Percentiles rank a stretch among this genome's conserved stretches.
Conservation (phyloP, 37 sponge, comb jelly and placozoan species). For the Beroe forskalii region DNA sequence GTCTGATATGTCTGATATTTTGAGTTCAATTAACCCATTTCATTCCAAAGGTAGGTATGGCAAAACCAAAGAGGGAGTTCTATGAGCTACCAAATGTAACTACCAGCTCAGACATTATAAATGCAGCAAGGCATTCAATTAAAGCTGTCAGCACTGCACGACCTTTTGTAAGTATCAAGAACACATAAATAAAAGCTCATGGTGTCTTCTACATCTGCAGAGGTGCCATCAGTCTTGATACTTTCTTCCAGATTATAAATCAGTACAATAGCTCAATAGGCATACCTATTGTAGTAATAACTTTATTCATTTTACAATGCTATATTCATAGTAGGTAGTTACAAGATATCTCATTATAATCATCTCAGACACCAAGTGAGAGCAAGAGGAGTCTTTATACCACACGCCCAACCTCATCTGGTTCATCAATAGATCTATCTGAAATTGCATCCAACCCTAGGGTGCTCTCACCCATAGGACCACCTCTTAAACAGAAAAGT, state of each 20-base stretch:
- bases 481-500: background rate
- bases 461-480: background rate
- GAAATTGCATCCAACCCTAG: background rate
- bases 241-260: too few species aligned
- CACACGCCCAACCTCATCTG: conserved; percentile 20
- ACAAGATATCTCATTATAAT: too few species aligned
- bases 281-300: too few species aligned
- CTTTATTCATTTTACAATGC: too few species aligned
- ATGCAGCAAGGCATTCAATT: conserved; percentile 32
- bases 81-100: conserved; percentile 23
- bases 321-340: too few species aligned
- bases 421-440: background rate
- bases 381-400: conserved; percentile 27
- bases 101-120: conserved; percentile 41
- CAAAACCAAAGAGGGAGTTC: conserved; percentile 43
- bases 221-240: too few species aligned
- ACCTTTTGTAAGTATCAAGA: conserved; percentile 17
- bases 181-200: too few species aligned
- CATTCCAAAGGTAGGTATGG: conserved; percentile 23
- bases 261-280: too few species aligned
- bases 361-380: conserved; percentile 39
- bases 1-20: too few species aligned
- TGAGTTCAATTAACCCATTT: too few species aligned
- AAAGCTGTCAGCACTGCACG: conserved; percentile 5
- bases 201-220: too few species aligned